Conservation (phyloP, 1,140 invertebrate genomes). For the Trichoplusia ni region DNA sequence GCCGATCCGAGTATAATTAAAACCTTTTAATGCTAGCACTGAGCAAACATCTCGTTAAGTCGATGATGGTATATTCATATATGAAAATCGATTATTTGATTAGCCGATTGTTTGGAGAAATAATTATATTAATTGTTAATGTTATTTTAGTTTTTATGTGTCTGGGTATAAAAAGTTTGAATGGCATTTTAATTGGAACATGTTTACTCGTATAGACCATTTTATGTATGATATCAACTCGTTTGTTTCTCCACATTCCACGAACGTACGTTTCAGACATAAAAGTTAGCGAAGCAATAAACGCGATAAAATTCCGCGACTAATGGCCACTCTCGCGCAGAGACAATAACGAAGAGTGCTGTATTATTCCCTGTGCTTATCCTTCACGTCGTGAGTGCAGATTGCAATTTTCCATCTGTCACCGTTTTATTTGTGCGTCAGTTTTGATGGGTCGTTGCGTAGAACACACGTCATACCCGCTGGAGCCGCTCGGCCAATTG, state of each 20-base stretch:
- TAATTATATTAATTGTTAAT: not conserved
- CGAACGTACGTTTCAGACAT: constrained; percentile 14
- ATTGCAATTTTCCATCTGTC: constrained; percentile 32
- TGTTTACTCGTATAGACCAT: not conserved
- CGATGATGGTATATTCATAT: not conserved
- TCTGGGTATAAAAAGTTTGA: not conserved
- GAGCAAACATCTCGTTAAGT: not conserved
- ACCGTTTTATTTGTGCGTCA: constrained; percentile 28
- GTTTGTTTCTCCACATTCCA: constrained; percentile 13
- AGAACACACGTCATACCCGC: not conserved
- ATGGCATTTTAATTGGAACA: constrained; percentile 10
- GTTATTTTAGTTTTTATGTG: not conserved
- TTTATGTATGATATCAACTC: not conserved
- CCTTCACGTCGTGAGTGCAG: constrained; percentile 18
- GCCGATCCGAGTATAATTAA: constrained; percentile 1
- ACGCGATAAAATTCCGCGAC: constrained; percentile 18
- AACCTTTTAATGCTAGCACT: constrained; percentile 1
- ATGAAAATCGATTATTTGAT: not conserved
- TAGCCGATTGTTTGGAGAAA: not conserved
- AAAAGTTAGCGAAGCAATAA: constrained; percentile 17
- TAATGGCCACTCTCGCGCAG: constrained; percentile 16
- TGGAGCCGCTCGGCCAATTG: constrained; percentile 11
- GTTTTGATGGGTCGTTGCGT: constrained; percentile 25
- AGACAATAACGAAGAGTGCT: constrained; percentile 18
- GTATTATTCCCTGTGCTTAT: constrained; percentile 21